Percentiles rank a stretch among this genome's conserved stretches.
phyloP scores from a whole-genome alignment of 2,888 invertebrate species.

The Callyntrura guangdongensis region DNA sequence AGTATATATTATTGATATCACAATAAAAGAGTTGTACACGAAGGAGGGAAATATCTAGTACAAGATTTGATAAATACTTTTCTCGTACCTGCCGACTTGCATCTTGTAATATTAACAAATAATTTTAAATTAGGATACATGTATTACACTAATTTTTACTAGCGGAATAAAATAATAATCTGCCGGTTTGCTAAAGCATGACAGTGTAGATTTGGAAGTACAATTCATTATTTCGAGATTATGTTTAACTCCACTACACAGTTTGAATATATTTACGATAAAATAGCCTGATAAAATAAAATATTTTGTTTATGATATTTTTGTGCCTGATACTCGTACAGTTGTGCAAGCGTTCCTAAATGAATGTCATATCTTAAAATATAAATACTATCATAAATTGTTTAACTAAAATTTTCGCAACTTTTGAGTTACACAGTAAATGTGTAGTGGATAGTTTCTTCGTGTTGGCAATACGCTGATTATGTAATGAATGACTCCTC shows the following conservation, averaged over 20 bases:
- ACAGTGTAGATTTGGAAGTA: background rate
- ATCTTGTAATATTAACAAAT: background rate
- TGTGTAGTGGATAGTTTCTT: too few relatives aligned
- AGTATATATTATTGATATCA: background rate
- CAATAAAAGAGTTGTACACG: too few relatives aligned
- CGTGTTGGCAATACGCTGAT: background rate
- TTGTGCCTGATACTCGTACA: too few relatives aligned
- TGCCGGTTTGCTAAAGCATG: slow-evolving; percentile 8
- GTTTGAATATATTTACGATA: too few relatives aligned
- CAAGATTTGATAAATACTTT: background rate
- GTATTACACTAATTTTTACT: slow-evolving; percentile 32
- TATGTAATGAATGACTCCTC: background rate
- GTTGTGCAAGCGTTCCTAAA: too few relatives aligned
- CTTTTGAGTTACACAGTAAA: too few relatives aligned
- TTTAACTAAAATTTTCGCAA: too few relatives aligned
- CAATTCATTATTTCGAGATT: background rate
- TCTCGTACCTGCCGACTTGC: background rate
- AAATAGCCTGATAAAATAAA: too few relatives aligned
- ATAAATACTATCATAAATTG: too few relatives aligned
- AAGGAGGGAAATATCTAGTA: background rate
- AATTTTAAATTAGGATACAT: slow-evolving; percentile 6
- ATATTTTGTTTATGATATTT: too few relatives aligned
- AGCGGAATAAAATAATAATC: slow-evolving; percentile 23
- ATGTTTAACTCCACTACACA: too few relatives aligned
- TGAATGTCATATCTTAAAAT: too few relatives aligned